phyloP scores from a whole-genome alignment of 2,113 vertebrate genomes.

The Psammodynastes pulverulentus region DNA sequence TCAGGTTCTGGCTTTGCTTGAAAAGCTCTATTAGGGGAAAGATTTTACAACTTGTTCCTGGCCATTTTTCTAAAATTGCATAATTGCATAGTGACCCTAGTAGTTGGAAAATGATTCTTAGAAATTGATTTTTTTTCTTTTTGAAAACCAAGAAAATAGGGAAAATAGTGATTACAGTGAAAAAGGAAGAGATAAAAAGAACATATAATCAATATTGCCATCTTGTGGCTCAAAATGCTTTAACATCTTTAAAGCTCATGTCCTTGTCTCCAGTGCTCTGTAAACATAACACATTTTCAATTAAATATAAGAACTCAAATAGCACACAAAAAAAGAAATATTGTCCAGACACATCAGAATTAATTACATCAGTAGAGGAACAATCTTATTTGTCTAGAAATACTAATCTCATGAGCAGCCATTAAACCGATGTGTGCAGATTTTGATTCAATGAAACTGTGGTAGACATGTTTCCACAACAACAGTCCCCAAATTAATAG shows the following conservation, averaged over 20 bases:
- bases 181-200: slow-evolving; percentile 30
- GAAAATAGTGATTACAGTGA: background rate
- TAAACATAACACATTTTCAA: slow-evolving; percentile 46
- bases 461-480: slow-evolving; percentile 31
- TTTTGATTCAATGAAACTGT: slow-evolving; percentile 41
- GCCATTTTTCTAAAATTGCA: background rate
- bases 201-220: slow-evolving; percentile 70
- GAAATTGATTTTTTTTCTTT: slow-evolving; percentile 12
- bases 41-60: background rate
- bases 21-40: background rate
- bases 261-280: slow-evolving; percentile 26
- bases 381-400: slow-evolving; percentile 53
- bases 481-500: slow-evolving; percentile 28
- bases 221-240: slow-evolving; percentile 68
- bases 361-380: slow-evolving; percentile 53
- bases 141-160: slow-evolving; percentile 28
- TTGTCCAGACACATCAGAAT: slow-evolving; percentile 54
- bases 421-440: rapidly evolving
- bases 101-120: slow-evolving; percentile 26
- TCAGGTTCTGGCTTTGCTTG: background rate
- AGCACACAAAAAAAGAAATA: slow-evolving; percentile 47
- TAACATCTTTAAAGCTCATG: slow-evolving; percentile 20
- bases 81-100: slow-evolving; percentile 14
- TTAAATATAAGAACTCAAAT: slow-evolving; percentile 46
- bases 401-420: slow-evolving; percentile 8